Conservation (phyloP, 2,113 vertebrate genomes). For the Dascyllus trimaculatus region DNA sequence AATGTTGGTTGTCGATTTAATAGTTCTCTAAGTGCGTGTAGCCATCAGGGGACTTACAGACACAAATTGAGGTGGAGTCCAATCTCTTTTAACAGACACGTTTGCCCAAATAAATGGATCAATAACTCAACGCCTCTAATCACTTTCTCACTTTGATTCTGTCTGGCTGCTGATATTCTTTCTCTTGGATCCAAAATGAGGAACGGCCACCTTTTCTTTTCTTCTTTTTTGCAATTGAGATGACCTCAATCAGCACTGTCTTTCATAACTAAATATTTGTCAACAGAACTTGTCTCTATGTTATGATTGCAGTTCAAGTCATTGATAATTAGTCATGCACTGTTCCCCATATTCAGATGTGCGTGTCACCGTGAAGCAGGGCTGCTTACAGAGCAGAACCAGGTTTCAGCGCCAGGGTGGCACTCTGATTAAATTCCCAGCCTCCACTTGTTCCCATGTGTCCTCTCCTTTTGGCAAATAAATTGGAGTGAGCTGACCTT, state of each 20-base stretch:
- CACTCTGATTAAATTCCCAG: constrained; percentile 61
- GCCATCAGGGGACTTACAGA: constrained; percentile 37
- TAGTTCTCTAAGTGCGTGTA: constrained; percentile 22
- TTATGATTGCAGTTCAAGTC: constrained; percentile 33
- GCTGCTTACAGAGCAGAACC: constrained; percentile 54
- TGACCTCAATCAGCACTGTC: constrained; percentile 7
- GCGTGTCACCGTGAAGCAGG: constrained; percentile 7
- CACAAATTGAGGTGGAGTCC: constrained; percentile 58
- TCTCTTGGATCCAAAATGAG: constrained; percentile 50
- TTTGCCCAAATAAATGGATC: constrained; percentile 66
- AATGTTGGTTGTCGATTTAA: constrained; percentile 46
- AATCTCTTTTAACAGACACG: constrained; percentile 50
- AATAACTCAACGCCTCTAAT: constrained; percentile 62
- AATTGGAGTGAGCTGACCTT: constrained; percentile 75
- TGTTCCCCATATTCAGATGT: constrained; percentile 19
- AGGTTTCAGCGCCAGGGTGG: constrained; percentile 46
- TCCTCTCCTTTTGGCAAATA: constrained; percentile 72
- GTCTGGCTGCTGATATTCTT: constrained; percentile 17
- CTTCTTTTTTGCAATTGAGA: constrained; percentile 16
- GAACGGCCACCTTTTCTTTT: neutral
- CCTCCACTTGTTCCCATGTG: constrained; percentile 41
- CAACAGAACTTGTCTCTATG: constrained; percentile 32
- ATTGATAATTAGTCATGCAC: constrained; percentile 57
- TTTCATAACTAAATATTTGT: constrained; percentile 30
- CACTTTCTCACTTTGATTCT: constrained; percentile 54